Percentiles rank a stretch among this genome's conserved stretches.
Conservation (phyloP, 2,113 vertebrate genomes). For the Semnornis frantzii region DNA sequence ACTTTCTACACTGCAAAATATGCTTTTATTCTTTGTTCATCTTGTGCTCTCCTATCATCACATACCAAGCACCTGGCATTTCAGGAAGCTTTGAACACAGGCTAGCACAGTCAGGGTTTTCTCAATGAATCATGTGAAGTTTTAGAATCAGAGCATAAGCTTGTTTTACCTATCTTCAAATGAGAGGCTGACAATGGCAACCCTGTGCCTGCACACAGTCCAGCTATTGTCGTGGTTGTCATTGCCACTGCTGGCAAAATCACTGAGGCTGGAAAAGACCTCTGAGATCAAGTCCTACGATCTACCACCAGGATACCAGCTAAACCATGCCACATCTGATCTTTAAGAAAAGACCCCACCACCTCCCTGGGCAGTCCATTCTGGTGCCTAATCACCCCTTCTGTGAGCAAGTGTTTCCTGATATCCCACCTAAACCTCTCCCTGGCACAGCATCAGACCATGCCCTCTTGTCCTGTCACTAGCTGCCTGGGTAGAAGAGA, state of each 20-base stretch:
- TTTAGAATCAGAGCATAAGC: background rate
- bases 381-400: too few species aligned
- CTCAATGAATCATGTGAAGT: background rate
- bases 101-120: background rate
- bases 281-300: too few species aligned
- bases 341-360: too few species aligned
- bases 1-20: background rate
- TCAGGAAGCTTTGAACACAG: background rate
- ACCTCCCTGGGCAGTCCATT: too few species aligned
- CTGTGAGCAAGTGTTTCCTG: too few species aligned
- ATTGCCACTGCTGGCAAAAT: background rate
- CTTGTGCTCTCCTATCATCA: background rate
- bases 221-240: background rate
- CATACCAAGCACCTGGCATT: background rate
- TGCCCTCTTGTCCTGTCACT: too few species aligned
- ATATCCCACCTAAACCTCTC: too few species aligned
- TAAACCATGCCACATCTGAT: too few species aligned
- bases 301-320: too few species aligned
- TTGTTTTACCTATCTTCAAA: background rate
- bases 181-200: background rate
- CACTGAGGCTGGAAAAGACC: background rate
- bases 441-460: too few species aligned
- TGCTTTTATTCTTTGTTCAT: background rate
- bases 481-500: too few species aligned
- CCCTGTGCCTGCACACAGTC: background rate